Conservation (phyloP, 35 echinoderm and acorn worm species). For the Apostichopus californicus region DNA sequence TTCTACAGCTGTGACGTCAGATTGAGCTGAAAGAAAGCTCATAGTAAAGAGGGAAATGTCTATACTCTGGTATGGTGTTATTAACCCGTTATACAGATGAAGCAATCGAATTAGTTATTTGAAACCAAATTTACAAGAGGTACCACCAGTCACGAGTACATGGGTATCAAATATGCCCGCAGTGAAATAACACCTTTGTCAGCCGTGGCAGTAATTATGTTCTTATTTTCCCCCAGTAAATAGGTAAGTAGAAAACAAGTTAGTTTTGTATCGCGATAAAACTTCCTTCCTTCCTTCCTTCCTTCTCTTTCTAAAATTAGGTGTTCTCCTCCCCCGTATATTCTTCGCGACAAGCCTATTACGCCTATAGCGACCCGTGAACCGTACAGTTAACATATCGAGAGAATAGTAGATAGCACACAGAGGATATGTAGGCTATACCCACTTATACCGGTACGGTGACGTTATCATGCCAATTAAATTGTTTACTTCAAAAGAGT, state of each 20-base stretch:
- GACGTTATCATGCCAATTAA: too few relatives aligned
- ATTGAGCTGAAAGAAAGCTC: background rate
- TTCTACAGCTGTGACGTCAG: background rate
- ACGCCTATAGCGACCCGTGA: background rate
- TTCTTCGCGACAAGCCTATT: background rate
- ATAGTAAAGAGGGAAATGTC: background rate
- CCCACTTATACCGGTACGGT: too few relatives aligned
- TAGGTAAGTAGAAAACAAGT: background rate
- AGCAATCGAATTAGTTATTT: conserved; percentile 1
- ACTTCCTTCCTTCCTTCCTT: too few relatives aligned
- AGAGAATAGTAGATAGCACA: too few relatives aligned
- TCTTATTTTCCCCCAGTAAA: background rate
- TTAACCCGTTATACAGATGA: background rate
- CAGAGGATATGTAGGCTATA: too few relatives aligned
- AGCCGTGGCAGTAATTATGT: background rate
- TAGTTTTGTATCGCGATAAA: background rate
- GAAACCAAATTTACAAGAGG: background rate
- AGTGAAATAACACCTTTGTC: background rate
- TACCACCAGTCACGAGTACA: background rate
- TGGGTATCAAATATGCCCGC: background rate
- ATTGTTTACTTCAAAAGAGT: too few relatives aligned
- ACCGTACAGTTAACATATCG: background rate
- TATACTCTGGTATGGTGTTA: background rate
- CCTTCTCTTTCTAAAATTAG: background rate
- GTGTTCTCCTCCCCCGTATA: background rate